Evolutionary conservation across 2,888 invertebrate species (phyloP), one percentile per base, ranked within the genome.

Genomic region (Mythimna impura): DNA sequence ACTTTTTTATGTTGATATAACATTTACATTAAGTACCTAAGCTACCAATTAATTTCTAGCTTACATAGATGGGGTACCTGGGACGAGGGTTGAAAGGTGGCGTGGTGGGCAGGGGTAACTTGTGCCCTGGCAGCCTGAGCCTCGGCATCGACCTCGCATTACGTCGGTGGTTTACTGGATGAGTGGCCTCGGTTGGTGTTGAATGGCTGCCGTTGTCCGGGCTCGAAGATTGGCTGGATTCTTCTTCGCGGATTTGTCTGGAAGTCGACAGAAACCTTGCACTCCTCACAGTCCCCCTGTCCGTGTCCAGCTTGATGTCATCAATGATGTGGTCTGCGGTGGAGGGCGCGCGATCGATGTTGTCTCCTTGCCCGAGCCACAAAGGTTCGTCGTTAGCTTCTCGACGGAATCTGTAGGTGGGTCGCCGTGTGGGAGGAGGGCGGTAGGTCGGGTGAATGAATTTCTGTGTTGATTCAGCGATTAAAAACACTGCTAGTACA

Each of bases 121-220:
- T 67, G 10, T 34, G 30, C 17, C 74, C 80, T 14, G 80, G 80
- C 30, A 79, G 64, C 1, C 14, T 34, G 5, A 81, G 73, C 20
- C 20, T 17, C 17, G 47, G 47, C 14, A 47, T 6, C 3, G 80
- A 78, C 67, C 80, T 82, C 9, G 71, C n/a, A 43, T 81, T 83
- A n/a, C 83, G 81, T 12, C 80, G 65, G 71, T 81, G 82, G 73
- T 82, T 74, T 3, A 79, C 79, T 0, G 74, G 83, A 20, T 81
- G 79, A 47, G 82, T 82, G 0, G 66, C 17, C 1, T 30, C 30
- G 30, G 30, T 30, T 30, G 30, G 30, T 30, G 30, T 30, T 30
- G 30, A 30, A 30, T 30, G 30, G 30, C 3, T 30, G 30, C 30
- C 30, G 30, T 30, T 81, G 54, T 81, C 80, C 43, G 34, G 55